Evolutionary conservation across 2,888 invertebrate species (phyloP).

Genomic region (Pherbina coryleti): DNA sequence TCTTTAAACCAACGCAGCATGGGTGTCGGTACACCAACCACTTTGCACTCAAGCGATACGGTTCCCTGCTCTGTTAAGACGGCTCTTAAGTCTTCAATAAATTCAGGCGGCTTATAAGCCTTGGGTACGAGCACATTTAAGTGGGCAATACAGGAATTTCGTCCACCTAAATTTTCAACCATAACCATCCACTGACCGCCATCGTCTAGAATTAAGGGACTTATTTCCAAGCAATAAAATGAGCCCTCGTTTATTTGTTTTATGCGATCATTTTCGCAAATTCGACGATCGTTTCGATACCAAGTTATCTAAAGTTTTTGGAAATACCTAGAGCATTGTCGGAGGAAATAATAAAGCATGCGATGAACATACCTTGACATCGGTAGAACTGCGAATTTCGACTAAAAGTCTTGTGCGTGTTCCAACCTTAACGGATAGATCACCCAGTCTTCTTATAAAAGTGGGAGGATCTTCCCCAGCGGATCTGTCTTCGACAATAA

Average conservation of each 20-base stretch:
- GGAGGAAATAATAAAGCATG: neutral
- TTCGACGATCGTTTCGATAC: slow-evolving; percentile 84
- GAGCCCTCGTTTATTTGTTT: slow-evolving; percentile 85
- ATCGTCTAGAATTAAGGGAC: slow-evolving; percentile 84
- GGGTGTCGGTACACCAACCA: slow-evolving; percentile 90
- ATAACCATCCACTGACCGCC: slow-evolving; percentile 88
- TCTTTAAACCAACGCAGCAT: slow-evolving; percentile 85
- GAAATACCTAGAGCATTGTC: neutral
- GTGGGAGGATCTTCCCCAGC: slow-evolving; percentile 82
- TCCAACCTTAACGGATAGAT: slow-evolving; percentile 91
- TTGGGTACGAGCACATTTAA: slow-evolving; percentile 88
- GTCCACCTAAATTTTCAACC: slow-evolving; percentile 82
- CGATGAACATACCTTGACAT: slow-evolving; percentile 76
- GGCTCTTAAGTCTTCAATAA: slow-evolving; percentile 86
- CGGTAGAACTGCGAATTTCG: slow-evolving; percentile 84
- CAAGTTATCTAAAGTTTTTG: slow-evolving; percentile 79
- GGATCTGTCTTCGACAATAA: slow-evolving; percentile 74
- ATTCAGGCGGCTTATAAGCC: slow-evolving; percentile 89
- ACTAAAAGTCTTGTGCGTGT: slow-evolving; percentile 87
- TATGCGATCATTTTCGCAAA: slow-evolving; percentile 82
- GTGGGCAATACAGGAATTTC: slow-evolving; percentile 81
- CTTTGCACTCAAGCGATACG: slow-evolving; percentile 91
- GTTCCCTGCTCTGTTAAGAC: slow-evolving; percentile 89
- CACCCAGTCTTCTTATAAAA: slow-evolving; percentile 86
- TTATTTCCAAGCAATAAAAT: slow-evolving; percentile 87